These are phyloP conservation scores for Ostrea edulis DNA, from an alignment of 1,140 invertebrate species.

Conservation along the genomic window DNA sequence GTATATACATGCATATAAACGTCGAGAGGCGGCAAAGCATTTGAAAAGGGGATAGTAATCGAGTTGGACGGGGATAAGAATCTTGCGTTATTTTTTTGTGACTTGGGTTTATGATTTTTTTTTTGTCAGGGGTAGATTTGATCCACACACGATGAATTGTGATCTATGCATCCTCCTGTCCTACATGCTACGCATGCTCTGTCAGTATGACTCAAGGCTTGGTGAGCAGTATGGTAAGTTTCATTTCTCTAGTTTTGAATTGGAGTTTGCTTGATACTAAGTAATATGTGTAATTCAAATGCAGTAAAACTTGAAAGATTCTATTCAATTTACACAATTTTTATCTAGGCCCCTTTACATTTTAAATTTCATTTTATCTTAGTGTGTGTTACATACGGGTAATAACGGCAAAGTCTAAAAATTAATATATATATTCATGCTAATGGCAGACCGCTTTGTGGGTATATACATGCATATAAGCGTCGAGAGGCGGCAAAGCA, in stretches of 20 bases:
- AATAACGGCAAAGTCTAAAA: too few species aligned
- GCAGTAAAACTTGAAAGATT: too few species aligned
- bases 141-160: slow-evolving; percentile 6
- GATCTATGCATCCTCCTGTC: slow-evolving; percentile 11
- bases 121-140: neutral
- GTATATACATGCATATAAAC: neutral
- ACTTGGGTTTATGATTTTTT: neutral
- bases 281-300: too few species aligned
- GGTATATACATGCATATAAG: neutral
- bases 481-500: neutral
- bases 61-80: neutral
- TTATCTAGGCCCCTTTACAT: too few species aligned
- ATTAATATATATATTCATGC: too few species aligned
- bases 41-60: slow-evolving; percentile 15
- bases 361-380: too few species aligned
- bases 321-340: too few species aligned
- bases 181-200: slow-evolving; percentile 33
- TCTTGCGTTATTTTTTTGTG: neutral
- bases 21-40: neutral
- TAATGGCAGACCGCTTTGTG: neutral
- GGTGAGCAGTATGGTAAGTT: slow-evolving; percentile 2
- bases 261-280: too few species aligned
- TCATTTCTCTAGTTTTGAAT: neutral
- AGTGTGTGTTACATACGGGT: too few species aligned
- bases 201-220: slow-evolving; percentile 18